A percentile compares a stretch with the other conserved stretches of the same genome.
phyloP scores from a whole-genome alignment of 2,797 vertebrate species.

The Triplophysa bombifrons region DNA sequence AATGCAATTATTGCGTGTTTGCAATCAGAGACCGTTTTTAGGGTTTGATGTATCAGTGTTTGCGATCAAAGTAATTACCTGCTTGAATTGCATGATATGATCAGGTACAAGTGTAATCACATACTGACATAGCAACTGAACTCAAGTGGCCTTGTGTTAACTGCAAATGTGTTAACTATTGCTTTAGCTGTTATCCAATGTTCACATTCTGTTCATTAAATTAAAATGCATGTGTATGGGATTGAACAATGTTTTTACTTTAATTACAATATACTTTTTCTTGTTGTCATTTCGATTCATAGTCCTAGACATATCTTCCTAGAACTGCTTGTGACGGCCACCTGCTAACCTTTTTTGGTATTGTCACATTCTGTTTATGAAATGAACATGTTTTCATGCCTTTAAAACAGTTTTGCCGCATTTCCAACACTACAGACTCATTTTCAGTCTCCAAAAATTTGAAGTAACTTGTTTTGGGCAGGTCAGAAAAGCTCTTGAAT shows the following conservation, averaged over 20 bases:
- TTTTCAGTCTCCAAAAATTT: not conserved
- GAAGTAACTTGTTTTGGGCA: slow-evolving; percentile 31
- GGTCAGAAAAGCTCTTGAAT: slow-evolving; percentile 35
- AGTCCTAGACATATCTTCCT: no score
- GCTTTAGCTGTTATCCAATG: not conserved
- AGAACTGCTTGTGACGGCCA: not conserved
- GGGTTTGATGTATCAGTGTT: not conserved
- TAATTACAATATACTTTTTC: not conserved
- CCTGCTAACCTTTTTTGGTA: not conserved
- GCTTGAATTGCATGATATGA: slow-evolving; percentile 1
- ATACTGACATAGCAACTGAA: not conserved
- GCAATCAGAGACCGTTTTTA: not conserved
- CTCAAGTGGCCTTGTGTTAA: not conserved
- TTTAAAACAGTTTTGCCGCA: not conserved
- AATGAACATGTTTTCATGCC: not conserved
- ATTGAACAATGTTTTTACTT: not conserved
- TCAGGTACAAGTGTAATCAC: slow-evolving; percentile 3
- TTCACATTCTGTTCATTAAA: not conserved
- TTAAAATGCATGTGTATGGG: not conserved
- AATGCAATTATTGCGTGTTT: not conserved
- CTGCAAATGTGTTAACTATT: not conserved
- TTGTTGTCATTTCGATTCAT: no score
- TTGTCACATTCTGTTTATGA: not conserved
- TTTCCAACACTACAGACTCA: not conserved
- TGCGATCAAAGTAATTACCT: not conserved